phyloP scores from a whole-genome alignment of 2,797 vertebrate species.

The Syngnathus acus region DNA sequence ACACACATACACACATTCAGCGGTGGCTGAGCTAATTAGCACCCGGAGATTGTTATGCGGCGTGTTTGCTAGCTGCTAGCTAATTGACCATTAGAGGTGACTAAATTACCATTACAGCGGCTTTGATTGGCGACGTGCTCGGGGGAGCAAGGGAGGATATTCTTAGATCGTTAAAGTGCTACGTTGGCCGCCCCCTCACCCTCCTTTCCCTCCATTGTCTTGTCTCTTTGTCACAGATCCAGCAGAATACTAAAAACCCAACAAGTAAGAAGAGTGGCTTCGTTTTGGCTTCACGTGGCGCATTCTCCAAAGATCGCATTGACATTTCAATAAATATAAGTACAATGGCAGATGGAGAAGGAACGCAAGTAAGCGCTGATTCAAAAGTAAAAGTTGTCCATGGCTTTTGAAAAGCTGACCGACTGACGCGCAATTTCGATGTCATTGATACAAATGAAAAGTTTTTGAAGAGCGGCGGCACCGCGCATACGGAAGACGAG shows the following conservation, averaged over 20 bases:
- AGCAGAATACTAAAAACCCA: slow-evolving; percentile 32
- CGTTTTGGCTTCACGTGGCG: not conserved
- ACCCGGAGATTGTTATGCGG: slow-evolving; percentile 48
- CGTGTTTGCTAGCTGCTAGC: slow-evolving; percentile 50
- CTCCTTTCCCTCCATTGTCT: slow-evolving; percentile 19
- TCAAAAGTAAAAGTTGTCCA: no score
- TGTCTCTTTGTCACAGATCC: slow-evolving; percentile 24
- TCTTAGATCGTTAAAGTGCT: slow-evolving; percentile 37
- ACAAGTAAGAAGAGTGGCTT: slow-evolving; percentile 19
- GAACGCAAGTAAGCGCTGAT: not conserved
- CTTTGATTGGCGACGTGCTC: slow-evolving; percentile 48
- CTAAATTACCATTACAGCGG: slow-evolving; percentile 63
- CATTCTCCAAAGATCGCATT: not conserved
- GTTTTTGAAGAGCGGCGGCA: not conserved
- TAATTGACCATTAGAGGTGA: slow-evolving; percentile 69
- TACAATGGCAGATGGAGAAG: not conserved
- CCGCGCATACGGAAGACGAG: not conserved
- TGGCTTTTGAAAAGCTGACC: not conserved
- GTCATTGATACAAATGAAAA: not conserved
- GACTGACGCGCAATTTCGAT: not conserved
- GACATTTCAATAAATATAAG: not conserved
- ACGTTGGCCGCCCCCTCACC: slow-evolving; percentile 2
- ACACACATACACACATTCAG: slow-evolving; percentile 24
- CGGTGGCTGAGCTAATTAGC: slow-evolving; percentile 55
- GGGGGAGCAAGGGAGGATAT: slow-evolving; percentile 38